Evolutionary conservation across 2,888 invertebrate genomes (phyloP).

Genomic region (Eutolmus rufibarbis): DNA sequence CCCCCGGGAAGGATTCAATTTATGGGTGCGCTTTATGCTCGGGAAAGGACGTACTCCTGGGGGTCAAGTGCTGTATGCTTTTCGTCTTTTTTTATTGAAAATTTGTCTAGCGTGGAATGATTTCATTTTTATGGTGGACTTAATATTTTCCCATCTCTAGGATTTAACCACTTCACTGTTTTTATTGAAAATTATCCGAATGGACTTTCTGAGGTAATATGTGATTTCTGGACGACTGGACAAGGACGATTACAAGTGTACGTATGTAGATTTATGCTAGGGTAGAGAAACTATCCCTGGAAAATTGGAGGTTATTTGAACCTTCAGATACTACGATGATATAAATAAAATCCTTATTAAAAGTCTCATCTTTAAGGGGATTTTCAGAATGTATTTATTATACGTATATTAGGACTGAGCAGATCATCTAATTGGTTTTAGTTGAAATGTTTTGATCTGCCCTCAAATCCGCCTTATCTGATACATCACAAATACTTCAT

Average conservation of each 20-base stretch:
- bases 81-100: not conserved
- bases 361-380: not conserved
- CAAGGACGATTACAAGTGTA: not conserved
- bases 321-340: not conserved
- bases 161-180: not conserved
- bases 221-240: not conserved
- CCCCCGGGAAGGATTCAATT: not conserved
- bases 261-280: not conserved
- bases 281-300: not conserved
- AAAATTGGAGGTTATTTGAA: not conserved
- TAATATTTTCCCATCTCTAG: not conserved
- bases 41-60: not conserved
- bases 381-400: not conserved
- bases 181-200: not conserved
- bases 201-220: not conserved
- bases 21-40: slow-evolving; percentile 14
- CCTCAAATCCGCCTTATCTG: not conserved
- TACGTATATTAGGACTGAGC: not conserved
- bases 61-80: slow-evolving; percentile 9
- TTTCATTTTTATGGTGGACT: not conserved
- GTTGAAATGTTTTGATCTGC: not conserved
- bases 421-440: not conserved
- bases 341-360: not conserved
- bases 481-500: not conserved
- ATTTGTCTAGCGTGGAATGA: slow-evolving; percentile 7